Conservation (phyloP, 2,888 invertebrate species). For the Maniola hyperantus region DNA sequence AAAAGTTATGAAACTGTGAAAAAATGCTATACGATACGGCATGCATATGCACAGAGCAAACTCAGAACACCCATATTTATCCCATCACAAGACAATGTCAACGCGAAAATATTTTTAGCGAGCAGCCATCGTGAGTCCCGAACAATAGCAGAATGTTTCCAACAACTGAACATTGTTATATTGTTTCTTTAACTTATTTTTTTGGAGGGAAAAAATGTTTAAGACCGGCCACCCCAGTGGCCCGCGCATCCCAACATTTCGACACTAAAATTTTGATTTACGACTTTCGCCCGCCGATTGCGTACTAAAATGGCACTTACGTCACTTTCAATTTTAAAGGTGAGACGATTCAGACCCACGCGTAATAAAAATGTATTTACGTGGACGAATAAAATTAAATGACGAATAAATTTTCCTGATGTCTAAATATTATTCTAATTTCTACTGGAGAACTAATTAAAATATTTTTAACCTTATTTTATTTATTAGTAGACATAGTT, state of each 20-base stretch:
- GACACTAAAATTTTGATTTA: slow-evolving; percentile 83
- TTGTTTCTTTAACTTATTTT: slow-evolving; percentile 69
- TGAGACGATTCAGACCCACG: slow-evolving; percentile 61
- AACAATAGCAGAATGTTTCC: slow-evolving; percentile 69
- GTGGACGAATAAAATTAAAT: slow-evolving; percentile 37
- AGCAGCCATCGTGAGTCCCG: slow-evolving; percentile 56
- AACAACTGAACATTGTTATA: slow-evolving; percentile 70
- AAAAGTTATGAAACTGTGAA: slow-evolving; percentile 1
- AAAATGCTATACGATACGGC: not conserved
- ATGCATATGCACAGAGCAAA: slow-evolving; percentile 19
- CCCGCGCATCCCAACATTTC: slow-evolving; percentile 80
- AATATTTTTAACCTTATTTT: not conserved
- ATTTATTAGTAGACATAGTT: not conserved
- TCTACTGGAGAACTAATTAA: not conserved
- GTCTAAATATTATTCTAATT: slow-evolving; percentile 23
- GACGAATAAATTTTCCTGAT: slow-evolving; percentile 15
- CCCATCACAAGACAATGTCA: slow-evolving; percentile 50
- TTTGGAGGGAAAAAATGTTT: slow-evolving; percentile 61
- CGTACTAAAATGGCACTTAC: slow-evolving; percentile 81
- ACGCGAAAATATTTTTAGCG: slow-evolving; percentile 50
- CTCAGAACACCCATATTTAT: slow-evolving; percentile 27
- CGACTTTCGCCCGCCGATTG: slow-evolving; percentile 77
- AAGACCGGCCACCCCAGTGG: slow-evolving; percentile 78
- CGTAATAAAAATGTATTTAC: slow-evolving; percentile 48
- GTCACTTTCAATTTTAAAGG: slow-evolving; percentile 83